Percentiles rank a stretch among this genome's conserved stretches.
Conservation (phyloP, 2,113 vertebrate species). For the Montifringilla adamsi region DNA sequence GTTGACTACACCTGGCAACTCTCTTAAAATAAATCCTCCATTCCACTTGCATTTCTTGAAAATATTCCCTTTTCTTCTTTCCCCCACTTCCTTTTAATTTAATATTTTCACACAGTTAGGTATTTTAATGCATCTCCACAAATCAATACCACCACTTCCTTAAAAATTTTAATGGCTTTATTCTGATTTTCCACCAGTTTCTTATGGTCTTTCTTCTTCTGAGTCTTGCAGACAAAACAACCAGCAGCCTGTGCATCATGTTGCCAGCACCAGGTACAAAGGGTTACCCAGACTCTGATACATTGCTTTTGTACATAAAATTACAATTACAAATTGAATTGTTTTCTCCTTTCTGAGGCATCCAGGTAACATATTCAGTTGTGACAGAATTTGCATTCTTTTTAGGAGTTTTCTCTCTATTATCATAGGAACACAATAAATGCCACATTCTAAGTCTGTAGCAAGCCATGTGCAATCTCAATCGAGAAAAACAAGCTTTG, state of each 20-base stretch:
- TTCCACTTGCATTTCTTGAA: neutral
- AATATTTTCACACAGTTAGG: neutral
- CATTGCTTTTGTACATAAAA: neutral
- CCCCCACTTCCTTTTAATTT: neutral
- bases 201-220: neutral
- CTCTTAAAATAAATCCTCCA: neutral
- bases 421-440: neutral
- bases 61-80: neutral
- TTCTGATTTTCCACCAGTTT: neutral
- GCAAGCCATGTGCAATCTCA: neutral
- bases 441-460: accelerated
- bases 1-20: neutral
- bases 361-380: too few species aligned
- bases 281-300: neutral
- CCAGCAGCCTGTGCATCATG: neutral
- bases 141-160: neutral
- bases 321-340: neutral
- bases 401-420: neutral
- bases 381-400: neutral
- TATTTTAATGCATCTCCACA: neutral
- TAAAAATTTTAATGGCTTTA: neutral
- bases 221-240: neutral
- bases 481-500: neutral
- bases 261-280: neutral
- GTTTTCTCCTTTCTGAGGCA: neutral